A percentile compares a stretch with the other conserved stretches of the same genome.
These are phyloP conservation scores for Vidua chalybeata DNA, from an alignment of 2,113 vertebrate genomes.

Conservation along the genomic window DNA sequence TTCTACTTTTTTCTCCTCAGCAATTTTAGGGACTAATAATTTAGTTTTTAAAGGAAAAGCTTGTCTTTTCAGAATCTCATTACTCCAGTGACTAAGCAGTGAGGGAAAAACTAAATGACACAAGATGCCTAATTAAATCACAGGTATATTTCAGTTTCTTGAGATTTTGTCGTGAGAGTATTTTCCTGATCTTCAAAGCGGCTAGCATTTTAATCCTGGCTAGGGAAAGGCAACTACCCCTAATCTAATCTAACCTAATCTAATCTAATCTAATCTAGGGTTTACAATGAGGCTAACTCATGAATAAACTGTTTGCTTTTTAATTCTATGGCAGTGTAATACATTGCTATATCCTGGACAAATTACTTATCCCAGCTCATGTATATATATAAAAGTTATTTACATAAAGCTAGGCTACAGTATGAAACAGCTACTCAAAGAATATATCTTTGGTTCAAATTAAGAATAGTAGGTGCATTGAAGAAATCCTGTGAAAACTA, in stretches of 20 bases:
- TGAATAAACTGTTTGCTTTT: not conserved
- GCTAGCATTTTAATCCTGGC: conserved; percentile 6
- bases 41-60: not conserved
- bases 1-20: not conserved
- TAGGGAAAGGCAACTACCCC: not conserved
- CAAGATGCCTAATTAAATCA: conserved; percentile 29
- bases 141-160: not conserved
- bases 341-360: not conserved
- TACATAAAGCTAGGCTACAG: not conserved
- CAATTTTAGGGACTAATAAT: not conserved
- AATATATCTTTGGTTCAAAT: not conserved
- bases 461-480: not conserved
- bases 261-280: not conserved
- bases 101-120: not conserved
- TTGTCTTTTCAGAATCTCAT: not conserved
- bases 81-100: not conserved
- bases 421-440: not conserved
- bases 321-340: not conserved
- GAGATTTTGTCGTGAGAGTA: not conserved
- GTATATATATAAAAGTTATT: not conserved
- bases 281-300: not conserved
- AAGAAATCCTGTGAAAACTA: not conserved
- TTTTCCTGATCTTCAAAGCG: not conserved
- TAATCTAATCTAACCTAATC: not conserved
- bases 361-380: not conserved